Base-by-base conservation (phyloP, 2,113 vertebrate genomes). In the Bambusicola thoracicus region DNA sequence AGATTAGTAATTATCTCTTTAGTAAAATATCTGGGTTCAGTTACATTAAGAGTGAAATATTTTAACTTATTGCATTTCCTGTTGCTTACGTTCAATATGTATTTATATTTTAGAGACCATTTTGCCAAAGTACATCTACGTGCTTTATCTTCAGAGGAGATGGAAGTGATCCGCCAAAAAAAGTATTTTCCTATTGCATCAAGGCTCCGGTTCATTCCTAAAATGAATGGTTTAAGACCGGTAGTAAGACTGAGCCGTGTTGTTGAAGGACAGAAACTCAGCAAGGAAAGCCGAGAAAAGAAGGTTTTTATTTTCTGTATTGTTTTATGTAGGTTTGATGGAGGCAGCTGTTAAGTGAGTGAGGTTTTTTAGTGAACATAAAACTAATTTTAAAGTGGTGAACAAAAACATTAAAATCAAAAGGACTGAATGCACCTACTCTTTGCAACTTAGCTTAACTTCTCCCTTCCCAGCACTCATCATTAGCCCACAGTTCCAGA, bases 201-300 rank as follows among this genome's bases (percentile, higher is more conserved):
- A 40, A 98, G 94, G 34, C 98, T 99, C 32, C 98, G 99, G 22
- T 99, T 99, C 93, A 98, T 99, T 92, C 99, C 99, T 38, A 99
- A 99, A 97, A 59, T 32, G 3, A 96, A 97, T 3, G 98, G 99
- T 16, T 97, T 99, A 82, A 98, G 99, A 46, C 98, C 99, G 1
- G 98, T 99, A 70, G 98, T 98, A n/a, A 98, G 98, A 89, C 83
- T 98, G 76, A 89, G 89, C 13, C 85, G 95, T 73, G 27, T 96
- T 19, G 43, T 93, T 7, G 97, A 97, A 46, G 29, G 96, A 79
- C 97, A 63, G 93, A 90, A 95, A 0, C 87, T 96, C 85, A 97
- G 92, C 95, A 88, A 5, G 61, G 38, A 83, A 49, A 93, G 30
- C 82, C 81, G 80, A 91, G 38, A 68, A 69, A 97, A 95, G 43